These are phyloP conservation scores for Stomatorhinus ivindoensis DNA, from an alignment of 2,113 vertebrate genomes.

Conservation along the genomic window DNA sequence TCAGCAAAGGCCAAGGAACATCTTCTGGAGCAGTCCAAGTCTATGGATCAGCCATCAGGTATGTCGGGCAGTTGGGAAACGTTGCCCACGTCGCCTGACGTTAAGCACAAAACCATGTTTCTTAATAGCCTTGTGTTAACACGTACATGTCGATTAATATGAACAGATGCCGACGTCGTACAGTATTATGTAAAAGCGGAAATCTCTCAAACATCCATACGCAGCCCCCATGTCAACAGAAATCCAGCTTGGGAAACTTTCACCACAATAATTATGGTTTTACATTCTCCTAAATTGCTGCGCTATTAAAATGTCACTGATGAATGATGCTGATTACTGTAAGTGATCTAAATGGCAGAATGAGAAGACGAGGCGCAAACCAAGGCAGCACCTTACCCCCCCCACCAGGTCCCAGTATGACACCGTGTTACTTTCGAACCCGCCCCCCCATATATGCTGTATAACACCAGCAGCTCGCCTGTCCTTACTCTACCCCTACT, in stretches of 20 bases:
- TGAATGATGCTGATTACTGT: not conserved
- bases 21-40: conserved; percentile 75
- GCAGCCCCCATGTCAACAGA: not conserved
- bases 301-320: not conserved
- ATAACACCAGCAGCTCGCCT: not conserved
- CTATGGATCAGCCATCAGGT: conserved; percentile 74
- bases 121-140: not conserved
- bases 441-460: not conserved
- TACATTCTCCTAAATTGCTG: not conserved
- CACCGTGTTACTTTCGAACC: not conserved
- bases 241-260: not conserved
- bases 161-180: not conserved
- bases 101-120: not conserved
- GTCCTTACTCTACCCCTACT: not conserved
- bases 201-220: not conserved
- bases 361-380: not conserved
- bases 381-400: not conserved
- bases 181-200: not conserved
- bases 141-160: not conserved
- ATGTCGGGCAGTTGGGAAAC: conserved; percentile 29
- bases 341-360: not conserved
- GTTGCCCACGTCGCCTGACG: no score
- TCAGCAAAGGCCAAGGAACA: conserved; percentile 82
- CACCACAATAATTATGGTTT: not conserved
- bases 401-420: not conserved